Evolutionary conservation across 2,113 vertebrate genomes (phyloP).

Genomic region (Pholis gunnellus): DNA sequence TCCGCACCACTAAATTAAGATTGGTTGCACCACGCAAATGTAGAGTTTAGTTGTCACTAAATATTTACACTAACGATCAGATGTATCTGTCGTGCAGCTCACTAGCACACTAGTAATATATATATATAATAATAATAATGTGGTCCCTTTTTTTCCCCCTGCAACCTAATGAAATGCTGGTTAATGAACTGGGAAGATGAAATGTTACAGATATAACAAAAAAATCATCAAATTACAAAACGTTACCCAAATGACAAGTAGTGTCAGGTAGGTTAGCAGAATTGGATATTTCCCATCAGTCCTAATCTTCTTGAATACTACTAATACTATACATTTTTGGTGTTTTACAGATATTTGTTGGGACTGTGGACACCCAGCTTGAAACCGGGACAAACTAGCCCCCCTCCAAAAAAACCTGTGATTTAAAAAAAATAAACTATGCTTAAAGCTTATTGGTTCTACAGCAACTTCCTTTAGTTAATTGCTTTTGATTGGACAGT

Average conservation of each 20-base stretch:
- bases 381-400: background rate
- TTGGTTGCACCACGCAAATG: background rate
- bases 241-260: background rate
- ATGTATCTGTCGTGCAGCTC: background rate
- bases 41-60: background rate
- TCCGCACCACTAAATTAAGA: background rate
- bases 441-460: background rate
- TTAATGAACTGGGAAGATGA: background rate
- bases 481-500: background rate
- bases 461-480: background rate
- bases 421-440: too few species aligned
- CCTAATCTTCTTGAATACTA: background rate
- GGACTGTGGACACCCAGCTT: background rate
- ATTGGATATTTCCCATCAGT: background rate
- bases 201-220: background rate
- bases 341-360: too few species aligned
- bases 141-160: too few species aligned
- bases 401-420: too few species aligned
- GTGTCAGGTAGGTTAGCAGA: background rate
- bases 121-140: too few species aligned
- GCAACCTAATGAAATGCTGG: too few species aligned
- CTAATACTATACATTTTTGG: too few species aligned
- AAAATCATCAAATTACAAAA: too few species aligned
- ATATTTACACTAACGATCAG: background rate
- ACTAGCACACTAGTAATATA: background rate